Conservation (phyloP, 1,140 invertebrate species). For the Pseudomyrmex dendroicus region DNA sequence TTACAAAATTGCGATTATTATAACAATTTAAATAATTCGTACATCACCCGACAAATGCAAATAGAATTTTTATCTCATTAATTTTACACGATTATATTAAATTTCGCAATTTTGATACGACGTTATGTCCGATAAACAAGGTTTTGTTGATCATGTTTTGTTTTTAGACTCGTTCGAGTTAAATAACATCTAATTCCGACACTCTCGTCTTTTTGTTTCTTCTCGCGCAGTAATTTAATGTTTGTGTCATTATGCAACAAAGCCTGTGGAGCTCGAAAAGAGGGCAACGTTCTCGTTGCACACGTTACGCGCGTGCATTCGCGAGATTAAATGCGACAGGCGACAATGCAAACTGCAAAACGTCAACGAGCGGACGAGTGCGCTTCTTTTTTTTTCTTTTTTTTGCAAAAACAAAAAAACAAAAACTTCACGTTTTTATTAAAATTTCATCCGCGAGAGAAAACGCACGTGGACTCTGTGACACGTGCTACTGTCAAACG, state of each 20-base stretch:
- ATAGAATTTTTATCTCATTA: too few relatives aligned
- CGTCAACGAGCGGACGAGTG: not conserved
- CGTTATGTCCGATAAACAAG: too few relatives aligned
- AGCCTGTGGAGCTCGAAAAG: conserved; percentile 52
- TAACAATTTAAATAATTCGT: too few relatives aligned
- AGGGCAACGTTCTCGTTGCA: conserved; percentile 49
- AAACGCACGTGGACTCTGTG: not conserved
- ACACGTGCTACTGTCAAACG: not conserved
- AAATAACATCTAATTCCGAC: not conserved
- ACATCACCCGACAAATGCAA: too few relatives aligned
- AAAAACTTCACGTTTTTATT: not conserved
- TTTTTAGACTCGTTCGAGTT: not conserved
- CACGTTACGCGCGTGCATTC: conserved; percentile 49
- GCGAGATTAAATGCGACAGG: conserved; percentile 41
- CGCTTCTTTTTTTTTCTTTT: not conserved
- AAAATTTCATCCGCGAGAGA: not conserved
- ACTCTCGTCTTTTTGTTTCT: too few relatives aligned
- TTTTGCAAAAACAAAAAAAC: not conserved
- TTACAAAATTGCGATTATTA: too few relatives aligned
- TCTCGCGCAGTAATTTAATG: not conserved
- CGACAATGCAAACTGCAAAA: conserved; percentile 20
- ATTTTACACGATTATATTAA: too few relatives aligned
- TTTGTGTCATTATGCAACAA: conserved; percentile 58
- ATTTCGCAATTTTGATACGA: too few relatives aligned
- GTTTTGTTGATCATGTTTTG: too few relatives aligned